phyloP scores from a whole-genome alignment of 2,888 invertebrate species.

The Limenitis camilla region DNA sequence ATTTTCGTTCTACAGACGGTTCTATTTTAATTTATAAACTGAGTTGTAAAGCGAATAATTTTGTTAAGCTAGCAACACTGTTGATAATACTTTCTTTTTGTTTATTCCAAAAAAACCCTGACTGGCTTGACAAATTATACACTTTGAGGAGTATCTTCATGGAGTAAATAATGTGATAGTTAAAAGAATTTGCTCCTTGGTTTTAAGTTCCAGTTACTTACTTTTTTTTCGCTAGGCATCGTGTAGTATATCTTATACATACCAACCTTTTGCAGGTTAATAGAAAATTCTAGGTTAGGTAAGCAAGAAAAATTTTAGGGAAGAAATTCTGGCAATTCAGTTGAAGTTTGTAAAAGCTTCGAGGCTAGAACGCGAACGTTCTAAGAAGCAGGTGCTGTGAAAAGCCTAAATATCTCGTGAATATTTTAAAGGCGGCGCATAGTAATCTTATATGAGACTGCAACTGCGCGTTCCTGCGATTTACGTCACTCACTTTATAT shows the following conservation, averaged over 20 bases:
- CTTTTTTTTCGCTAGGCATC: no score
- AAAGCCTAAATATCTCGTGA: constrained; percentile 22
- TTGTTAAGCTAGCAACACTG: no score
- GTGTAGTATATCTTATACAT: not conserved
- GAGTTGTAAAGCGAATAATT: no score
- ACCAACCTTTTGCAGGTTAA: constrained; percentile 3
- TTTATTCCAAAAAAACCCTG: no score
- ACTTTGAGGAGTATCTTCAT: no score
- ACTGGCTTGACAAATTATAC: no score
- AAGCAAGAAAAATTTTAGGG: constrained; percentile 7
- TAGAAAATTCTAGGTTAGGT: constrained; percentile 5
- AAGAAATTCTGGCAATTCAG: constrained; percentile 14
- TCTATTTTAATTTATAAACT: no score
- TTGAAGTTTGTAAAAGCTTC: constrained; percentile 16
- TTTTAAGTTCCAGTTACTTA: no score
- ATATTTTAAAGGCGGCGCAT: constrained; percentile 17
- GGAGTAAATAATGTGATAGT: no score
- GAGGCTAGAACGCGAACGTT: constrained; percentile 14
- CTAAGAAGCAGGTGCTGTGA: constrained; percentile 18
- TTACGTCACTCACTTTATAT: not conserved
- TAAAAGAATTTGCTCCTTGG: no score
- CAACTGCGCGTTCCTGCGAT: not conserved
- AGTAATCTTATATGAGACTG: constrained; percentile 6
- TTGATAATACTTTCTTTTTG: no score
- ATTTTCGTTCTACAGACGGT: no score